Base-by-base conservation (phyloP, 2,888 invertebrate genomes). In the Cantharis lateralis region DNA sequence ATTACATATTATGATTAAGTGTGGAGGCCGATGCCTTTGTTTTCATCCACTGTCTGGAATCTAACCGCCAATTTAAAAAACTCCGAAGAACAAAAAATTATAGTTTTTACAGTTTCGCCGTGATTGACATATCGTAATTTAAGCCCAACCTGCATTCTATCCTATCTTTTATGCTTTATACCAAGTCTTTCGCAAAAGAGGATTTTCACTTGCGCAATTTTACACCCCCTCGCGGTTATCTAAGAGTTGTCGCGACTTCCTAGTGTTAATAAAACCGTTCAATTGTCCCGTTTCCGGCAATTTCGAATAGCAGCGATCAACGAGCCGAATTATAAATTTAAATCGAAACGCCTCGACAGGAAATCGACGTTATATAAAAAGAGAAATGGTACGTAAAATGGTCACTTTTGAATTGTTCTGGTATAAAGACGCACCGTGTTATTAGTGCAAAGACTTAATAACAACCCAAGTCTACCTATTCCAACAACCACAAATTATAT, bases 1-100 rank as follows among this genome's bases (percentile, higher is more conserved):
- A 76, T 76, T 76, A 76, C 72, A 76, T 72, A 24, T 24, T 9
- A 70, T 76, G 72, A 75, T 75, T 75, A 75, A 48, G 26, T 62
- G 15, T 62, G 16, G 28, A 74, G 74, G 63, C 69, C 69, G 62
- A 16, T 32, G 74, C 74, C 73, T 69, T 74, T 70, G 70, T 74
- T 74, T 74, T 63, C 74, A 69, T 74, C 70, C 70, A 26, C 16
- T 69, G 68, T 73, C 73, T 73, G 68, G 62, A 73, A 69, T 69
- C 48, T 68, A 73, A 73, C 73, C 73, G 26, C 11, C 61, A 73
- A 73, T 73, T 73, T 62, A 70, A 26, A 73, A 68, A 72, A 74
- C 48, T 48, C 18, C 18, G 32, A 26, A 64, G 48, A 48, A n/a
- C 28, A 16, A 26, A 72, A 72, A 72, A 72, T 72, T 72, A 72